phyloP scores from a whole-genome alignment of 1,140 invertebrate genomes.

The Rhagoletis zephyria region DNA sequence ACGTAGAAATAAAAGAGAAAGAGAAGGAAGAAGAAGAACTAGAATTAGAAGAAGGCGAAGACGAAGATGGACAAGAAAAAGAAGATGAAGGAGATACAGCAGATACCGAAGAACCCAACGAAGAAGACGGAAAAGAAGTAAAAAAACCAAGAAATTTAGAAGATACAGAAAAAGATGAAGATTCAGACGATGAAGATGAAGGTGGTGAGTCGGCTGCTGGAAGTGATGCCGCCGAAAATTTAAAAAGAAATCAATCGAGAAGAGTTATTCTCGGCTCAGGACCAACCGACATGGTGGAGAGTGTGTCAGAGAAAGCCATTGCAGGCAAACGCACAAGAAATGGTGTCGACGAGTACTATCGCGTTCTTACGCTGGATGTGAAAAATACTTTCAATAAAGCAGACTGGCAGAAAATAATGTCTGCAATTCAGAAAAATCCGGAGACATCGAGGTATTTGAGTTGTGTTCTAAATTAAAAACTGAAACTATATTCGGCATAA shows the following conservation, averaged over 20 bases:
- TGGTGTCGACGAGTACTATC: slow-evolving; percentile 17
- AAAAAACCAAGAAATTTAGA: not conserved
- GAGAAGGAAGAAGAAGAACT: too few relatives aligned
- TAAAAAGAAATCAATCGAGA: not conserved
- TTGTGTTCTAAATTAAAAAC: not conserved
- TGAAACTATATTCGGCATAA: not conserved
- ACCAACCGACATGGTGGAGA: slow-evolving; percentile 2
- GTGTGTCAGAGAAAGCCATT: slow-evolving; percentile 39
- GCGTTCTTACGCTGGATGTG: slow-evolving; percentile 13
- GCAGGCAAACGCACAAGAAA: not conserved
- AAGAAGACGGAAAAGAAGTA: not conserved
- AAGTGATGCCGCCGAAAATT: too few relatives aligned
- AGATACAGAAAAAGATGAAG: not conserved
- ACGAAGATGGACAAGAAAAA: too few relatives aligned
- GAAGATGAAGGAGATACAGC: too few relatives aligned
- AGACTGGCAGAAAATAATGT: slow-evolving; percentile 19
- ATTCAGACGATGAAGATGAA: too few relatives aligned
- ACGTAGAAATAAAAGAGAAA: too few relatives aligned
- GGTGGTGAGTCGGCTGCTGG: too few relatives aligned
- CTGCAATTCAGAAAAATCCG: not conserved
- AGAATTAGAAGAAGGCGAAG: too few relatives aligned
- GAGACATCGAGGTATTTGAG: not conserved
- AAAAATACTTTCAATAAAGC: slow-evolving; percentile 24
- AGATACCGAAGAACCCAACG: too few relatives aligned
- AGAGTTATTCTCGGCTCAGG: not conserved